These are phyloP conservation scores for Anagrus nilaparvatae DNA, from an alignment of 1,140 invertebrate genomes.

Conservation along the genomic window DNA sequence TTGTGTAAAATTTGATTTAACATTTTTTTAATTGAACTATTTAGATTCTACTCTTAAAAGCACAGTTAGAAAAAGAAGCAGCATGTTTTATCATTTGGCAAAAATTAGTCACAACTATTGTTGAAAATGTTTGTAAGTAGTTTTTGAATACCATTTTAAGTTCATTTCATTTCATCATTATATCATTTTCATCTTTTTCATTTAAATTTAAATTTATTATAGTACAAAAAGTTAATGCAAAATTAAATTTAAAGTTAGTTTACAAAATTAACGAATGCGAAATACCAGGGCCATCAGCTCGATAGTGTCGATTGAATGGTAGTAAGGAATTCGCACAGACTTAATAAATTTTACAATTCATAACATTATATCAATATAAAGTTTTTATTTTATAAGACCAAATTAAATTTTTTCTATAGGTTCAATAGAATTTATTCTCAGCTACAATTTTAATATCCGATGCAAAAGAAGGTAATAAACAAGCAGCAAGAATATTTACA, in stretches of 20 bases:
- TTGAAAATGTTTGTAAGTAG: conserved; percentile 61
- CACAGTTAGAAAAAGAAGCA: conserved; percentile 74
- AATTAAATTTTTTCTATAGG: conserved; percentile 39
- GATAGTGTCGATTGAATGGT: conserved; percentile 35
- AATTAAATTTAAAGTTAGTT: conserved; percentile 17
- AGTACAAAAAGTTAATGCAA: conserved; percentile 31
- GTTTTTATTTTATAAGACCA: background rate
- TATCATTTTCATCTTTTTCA: conserved; percentile 4
- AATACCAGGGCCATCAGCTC: conserved; percentile 36
- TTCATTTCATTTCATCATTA: conserved; percentile 3
- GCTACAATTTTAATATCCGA: conserved; percentile 48
- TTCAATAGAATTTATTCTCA: conserved; percentile 74
- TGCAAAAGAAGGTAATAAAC: conserved; percentile 43
- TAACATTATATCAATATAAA: conserved; percentile 1
- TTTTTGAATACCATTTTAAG: background rate
- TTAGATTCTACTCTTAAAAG: conserved; percentile 64
- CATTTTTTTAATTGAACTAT: conserved; percentile 17
- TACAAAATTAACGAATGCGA: conserved; percentile 19
- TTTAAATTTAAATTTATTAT: conserved; percentile 1
- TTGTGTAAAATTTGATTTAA: background rate
- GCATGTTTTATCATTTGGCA: conserved; percentile 84
- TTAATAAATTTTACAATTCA: conserved; percentile 1
- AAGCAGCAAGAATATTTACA: conserved; percentile 55
- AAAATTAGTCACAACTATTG: conserved; percentile 72
- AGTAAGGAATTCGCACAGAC: conserved; percentile 36